A percentile compares a stretch with the other conserved stretches of the same genome.
Evolutionary conservation across 2,888 invertebrate species (phyloP).

Genomic region (Xestia c-nigrum): DNA sequence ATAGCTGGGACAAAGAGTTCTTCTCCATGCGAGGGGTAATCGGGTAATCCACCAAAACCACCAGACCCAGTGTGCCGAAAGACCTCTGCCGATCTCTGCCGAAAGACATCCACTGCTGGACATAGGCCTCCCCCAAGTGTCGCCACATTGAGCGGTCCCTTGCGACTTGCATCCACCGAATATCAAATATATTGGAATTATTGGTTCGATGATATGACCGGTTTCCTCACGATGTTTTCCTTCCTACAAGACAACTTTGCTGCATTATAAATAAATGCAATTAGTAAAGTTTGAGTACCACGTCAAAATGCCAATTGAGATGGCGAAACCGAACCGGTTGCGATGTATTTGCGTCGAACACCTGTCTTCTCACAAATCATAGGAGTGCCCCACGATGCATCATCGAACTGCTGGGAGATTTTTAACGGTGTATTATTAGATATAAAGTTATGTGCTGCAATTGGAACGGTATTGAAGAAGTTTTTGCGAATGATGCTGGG

Average conservation of each 20-base stretch:
- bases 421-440: conserved; percentile 66
- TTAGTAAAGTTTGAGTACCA: conserved; percentile 79
- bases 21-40: neutral
- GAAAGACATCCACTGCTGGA: no score
- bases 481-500: neutral
- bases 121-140: no score
- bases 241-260: neutral
- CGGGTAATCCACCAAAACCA: neutral
- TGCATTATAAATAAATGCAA: conserved; percentile 22
- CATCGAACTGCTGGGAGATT: conserved; percentile 74
- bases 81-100: no score
- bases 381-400: conserved; percentile 72
- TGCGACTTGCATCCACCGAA: no score
- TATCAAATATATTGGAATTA: neutral
- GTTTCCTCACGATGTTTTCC: neutral
- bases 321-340: conserved; percentile 83
- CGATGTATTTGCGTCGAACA: conserved; percentile 85
- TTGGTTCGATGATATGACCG: neutral
- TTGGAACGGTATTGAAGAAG: conserved; percentile 42
- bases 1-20: neutral
- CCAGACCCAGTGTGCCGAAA: no score
- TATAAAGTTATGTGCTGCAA: conserved; percentile 41
- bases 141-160: no score
- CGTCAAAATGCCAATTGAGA: conserved; percentile 86
- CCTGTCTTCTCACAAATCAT: conserved; percentile 87